Base-by-base conservation (phyloP, 2,888 invertebrate genomes). In the Blastobasis adustella region DNA sequence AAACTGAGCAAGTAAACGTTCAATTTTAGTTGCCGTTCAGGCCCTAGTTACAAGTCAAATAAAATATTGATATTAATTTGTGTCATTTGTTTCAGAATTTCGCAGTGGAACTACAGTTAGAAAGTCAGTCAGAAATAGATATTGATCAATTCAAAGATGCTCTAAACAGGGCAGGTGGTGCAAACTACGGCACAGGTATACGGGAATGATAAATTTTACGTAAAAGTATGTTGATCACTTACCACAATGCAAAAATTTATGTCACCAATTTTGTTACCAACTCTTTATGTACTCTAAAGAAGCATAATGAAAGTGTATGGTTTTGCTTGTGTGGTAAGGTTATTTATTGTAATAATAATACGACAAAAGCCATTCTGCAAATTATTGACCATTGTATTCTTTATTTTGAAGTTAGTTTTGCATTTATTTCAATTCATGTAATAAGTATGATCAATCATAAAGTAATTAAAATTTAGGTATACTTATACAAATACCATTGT, bases 121-220 rank as follows among this genome's bases (percentile, higher is more conserved):
- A 93, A 72, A 92, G 91, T 64, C 88, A 90, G 69, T 82, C 90
- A 43, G 95, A 95, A 69, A 89, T 95, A 76, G 92, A 92, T 69
- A 90, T 93, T 69, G 91, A 92, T 60, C 90, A 91, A 72, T 93
- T 95, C 75, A 91, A 90, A 66, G 91, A 92, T 52, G 91, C 92
- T 55, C 77, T 94, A 66, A 91, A 90, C 66, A 91, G 92, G 72
- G 94, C 94, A 54, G 94, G 94, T 42, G 95, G 95, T 59, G 94
- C 94, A 51, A 94, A 94, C 80, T 95, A 95, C 69, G 95, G 95
- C 49, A 94, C 94, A 47, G 95, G 94, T 45, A 87, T 92, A 62
- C 89, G 93, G 71, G 92, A 93, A 69, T 89, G 87, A 85, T 90
- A 87, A 89, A 82, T 76, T 75, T 63, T 69, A 69, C 64, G 69